Conservation (phyloP, 2,113 vertebrate genomes). For the Anarhynchus alexandrinus region DNA sequence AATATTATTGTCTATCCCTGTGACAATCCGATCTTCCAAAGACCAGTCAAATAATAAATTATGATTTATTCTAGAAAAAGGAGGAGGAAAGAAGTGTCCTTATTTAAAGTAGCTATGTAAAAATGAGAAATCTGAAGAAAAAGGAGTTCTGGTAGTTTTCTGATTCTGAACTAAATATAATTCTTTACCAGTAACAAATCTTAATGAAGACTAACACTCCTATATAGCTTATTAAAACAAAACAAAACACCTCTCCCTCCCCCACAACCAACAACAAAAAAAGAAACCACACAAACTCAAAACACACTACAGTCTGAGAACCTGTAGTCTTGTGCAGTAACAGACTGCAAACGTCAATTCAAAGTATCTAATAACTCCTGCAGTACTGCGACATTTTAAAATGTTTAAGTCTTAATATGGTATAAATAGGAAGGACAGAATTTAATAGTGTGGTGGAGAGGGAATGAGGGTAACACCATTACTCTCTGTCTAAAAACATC, state of each 20-base stretch:
- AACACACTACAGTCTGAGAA: not conserved
- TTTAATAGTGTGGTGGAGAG: not conserved
- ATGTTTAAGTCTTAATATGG: accelerated
- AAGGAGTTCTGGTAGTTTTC: not conserved
- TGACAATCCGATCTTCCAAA: conserved; percentile 6
- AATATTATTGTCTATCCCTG: not conserved
- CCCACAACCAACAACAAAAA: not conserved
- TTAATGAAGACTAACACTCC: not conserved
- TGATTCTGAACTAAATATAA: not conserved
- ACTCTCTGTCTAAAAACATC: not conserved
- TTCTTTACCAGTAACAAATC: not conserved
- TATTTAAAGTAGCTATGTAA: not conserved
- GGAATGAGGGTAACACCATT: not conserved
- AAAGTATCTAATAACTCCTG: not conserved
- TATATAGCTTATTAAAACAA: not conserved
- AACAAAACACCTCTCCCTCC: not conserved
- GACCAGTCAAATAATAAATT: not conserved
- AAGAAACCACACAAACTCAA: not conserved
- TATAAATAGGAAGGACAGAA: not conserved
- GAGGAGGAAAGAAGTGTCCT: not conserved
- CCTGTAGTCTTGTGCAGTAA: not conserved
- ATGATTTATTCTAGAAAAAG: not conserved
- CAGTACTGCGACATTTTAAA: not conserved
- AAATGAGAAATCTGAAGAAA: not conserved
- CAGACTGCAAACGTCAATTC: not conserved